Conservation (phyloP, 2,113 vertebrate species). For the Tragulus kanchil region DNA sequence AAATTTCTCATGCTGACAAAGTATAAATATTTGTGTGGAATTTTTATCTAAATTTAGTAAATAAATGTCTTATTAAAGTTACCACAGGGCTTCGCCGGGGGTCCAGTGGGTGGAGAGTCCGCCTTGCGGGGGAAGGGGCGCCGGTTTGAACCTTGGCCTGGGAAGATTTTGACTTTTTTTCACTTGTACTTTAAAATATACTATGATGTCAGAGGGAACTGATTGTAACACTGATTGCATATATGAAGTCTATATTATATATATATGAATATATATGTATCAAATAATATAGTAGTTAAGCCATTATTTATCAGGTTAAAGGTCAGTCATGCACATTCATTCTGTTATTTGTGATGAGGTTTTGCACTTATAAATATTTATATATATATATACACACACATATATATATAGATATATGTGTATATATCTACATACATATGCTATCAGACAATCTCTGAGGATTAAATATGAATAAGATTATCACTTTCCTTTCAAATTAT, state of each 20-base stretch:
- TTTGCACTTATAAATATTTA: conserved; percentile 23
- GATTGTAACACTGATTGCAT: no score
- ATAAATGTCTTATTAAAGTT: neutral
- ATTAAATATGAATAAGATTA: conserved; percentile 45
- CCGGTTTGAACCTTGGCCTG: no score
- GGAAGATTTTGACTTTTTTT: no score
- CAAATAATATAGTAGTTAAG: neutral
- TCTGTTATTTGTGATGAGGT: neutral
- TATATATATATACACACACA: neutral
- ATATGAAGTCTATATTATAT: no score
- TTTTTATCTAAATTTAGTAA: neutral
- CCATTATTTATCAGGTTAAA: neutral
- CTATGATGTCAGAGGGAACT: no score
- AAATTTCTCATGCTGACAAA: neutral
- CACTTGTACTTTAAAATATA: neutral
- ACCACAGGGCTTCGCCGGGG: no score
- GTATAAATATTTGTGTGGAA: neutral
- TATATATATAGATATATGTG: neutral
- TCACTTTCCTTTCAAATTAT: conserved; percentile 41
- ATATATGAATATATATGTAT: neutral
- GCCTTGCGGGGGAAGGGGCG: no score
- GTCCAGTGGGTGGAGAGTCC: no score
- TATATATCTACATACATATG: neutral
- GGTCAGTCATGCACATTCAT: neutral
- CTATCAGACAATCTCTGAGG: neutral